Evolutionary conservation across 2,888 invertebrate genomes (phyloP).

Genomic region (Drosophila greeni): DNA sequence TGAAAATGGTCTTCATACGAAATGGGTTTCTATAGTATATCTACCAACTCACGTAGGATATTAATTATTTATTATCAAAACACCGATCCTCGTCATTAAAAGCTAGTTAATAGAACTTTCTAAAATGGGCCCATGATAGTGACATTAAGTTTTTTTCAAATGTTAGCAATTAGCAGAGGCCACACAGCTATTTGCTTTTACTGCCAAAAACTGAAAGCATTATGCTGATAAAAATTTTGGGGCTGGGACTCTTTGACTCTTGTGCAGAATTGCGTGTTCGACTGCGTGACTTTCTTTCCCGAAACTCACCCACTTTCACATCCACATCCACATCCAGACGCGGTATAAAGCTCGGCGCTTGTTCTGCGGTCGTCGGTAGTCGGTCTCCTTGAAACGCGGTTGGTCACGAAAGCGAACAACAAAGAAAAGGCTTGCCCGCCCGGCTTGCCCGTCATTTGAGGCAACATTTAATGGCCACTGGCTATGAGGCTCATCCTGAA

Average conservation of each 20-base stretch:
- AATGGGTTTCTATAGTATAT: no score
- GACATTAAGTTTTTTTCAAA: conserved; percentile 27
- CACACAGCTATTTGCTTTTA: conserved; percentile 30
- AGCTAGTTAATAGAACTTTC: background rate
- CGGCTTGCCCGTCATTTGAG: conserved; percentile 72
- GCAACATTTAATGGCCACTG: conserved; percentile 74
- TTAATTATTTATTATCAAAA: no score
- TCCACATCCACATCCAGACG: conserved; percentile 16
- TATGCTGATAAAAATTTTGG: conserved; percentile 45
- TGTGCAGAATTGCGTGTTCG: conserved; percentile 61
- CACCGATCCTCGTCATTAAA: background rate
- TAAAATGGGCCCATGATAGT: conserved; percentile 15
- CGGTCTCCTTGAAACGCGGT: conserved; percentile 70
- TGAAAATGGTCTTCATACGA: no score
- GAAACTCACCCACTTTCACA: conserved; percentile 53
- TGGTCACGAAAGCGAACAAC: conserved; percentile 70
- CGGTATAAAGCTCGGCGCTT: conserved; percentile 9
- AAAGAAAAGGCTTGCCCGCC: conserved; percentile 71
- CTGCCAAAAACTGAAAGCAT: conserved; percentile 50
- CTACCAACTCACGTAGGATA: no score
- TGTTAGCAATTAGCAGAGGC: conserved; percentile 25
- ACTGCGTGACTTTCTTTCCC: conserved; percentile 67
- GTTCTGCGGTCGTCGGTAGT: conserved; percentile 4
- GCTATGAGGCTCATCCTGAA: conserved; percentile 66
- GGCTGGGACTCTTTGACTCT: conserved; percentile 27